Percentiles rank a stretch among this genome's conserved stretches.
Evolutionary conservation across 2,113 vertebrate genomes (phyloP).

Genomic region (Erpornis zantholeuca): DNA sequence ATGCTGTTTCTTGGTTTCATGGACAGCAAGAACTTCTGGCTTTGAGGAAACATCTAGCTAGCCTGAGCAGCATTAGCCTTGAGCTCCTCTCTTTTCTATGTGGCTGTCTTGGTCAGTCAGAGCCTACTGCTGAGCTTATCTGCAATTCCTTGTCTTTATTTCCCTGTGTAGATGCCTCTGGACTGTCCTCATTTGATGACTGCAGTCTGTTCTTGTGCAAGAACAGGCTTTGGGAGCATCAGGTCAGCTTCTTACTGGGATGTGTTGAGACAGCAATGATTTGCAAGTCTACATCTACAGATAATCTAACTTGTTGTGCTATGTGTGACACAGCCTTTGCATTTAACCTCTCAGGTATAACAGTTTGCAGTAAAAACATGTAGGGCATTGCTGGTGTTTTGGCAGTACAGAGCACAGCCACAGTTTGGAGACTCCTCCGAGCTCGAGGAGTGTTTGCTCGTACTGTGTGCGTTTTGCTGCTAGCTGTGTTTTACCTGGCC

Average conservation of each 20-base stretch:
- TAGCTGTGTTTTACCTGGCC: neutral
- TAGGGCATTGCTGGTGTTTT: neutral
- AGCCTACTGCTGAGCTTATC: neutral
- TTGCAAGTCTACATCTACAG: neutral
- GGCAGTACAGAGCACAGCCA: neutral
- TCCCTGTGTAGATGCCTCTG: neutral
- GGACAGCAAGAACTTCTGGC: neutral
- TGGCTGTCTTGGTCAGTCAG: neutral
- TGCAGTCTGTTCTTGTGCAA: neutral
- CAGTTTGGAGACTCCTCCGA: rapidly evolving
- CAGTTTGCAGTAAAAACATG: neutral
- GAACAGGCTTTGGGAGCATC: neutral
- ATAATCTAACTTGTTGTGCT: neutral
- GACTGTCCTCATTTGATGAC: neutral
- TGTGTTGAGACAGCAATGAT: neutral
- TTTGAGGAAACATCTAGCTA: neutral
- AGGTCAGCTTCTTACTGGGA: neutral
- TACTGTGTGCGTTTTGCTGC: neutral
- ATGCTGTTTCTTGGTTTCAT: neutral
- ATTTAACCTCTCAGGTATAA: neutral
- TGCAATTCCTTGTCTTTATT: neutral
- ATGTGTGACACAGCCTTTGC: neutral
- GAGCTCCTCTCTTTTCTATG: neutral
- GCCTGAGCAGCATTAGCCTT: neutral
- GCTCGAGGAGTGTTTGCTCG: rapidly evolving